phyloP scores from a whole-genome alignment of 2,113 vertebrate species.

The Holacanthus passer region DNA sequence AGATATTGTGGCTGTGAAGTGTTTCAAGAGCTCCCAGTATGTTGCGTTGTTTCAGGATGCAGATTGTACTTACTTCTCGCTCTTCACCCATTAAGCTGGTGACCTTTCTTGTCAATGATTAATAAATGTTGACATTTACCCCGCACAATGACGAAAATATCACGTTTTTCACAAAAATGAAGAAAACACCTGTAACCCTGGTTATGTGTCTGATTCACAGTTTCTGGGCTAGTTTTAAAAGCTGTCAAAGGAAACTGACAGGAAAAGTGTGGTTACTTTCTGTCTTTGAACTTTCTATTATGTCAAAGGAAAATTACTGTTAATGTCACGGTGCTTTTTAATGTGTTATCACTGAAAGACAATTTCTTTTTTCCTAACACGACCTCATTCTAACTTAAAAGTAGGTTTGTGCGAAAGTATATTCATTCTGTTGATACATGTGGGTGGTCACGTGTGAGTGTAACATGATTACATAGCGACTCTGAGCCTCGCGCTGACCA shows the following conservation, averaged over 20 bases:
- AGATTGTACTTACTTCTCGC: neutral
- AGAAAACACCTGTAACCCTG: conserved; percentile 41
- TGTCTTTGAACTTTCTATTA: conserved; percentile 66
- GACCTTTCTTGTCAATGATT: conserved; percentile 12
- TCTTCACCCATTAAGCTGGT: neutral
- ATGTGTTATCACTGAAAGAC: conserved; percentile 45
- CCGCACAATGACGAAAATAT: neutral
- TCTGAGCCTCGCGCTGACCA: conserved; percentile 53
- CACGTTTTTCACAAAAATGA: conserved; percentile 22
- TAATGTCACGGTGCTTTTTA: conserved; percentile 52
- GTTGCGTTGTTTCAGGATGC: neutral
- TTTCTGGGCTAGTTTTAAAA: conserved; percentile 54
- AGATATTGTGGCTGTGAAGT: neutral
- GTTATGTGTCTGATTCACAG: conserved; percentile 49
- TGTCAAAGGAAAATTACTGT: conserved; percentile 67
- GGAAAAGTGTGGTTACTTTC: conserved; percentile 61
- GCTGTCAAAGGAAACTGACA: conserved; percentile 69
- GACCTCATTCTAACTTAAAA: conserved; percentile 53
- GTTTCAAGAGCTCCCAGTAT: neutral
- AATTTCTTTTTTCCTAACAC: conserved; percentile 41
- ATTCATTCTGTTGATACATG: conserved; percentile 44
- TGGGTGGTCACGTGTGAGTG: conserved; percentile 54
- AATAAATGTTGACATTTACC: conserved; percentile 52
- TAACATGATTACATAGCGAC: conserved; percentile 63
- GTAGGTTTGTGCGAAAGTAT: conserved; percentile 35